Percentiles rank a stretch among this genome's conserved stretches.
Evolutionary conservation across 2,797 vertebrate species (phyloP).

Genomic region (Lacerta bilineata): DNA sequence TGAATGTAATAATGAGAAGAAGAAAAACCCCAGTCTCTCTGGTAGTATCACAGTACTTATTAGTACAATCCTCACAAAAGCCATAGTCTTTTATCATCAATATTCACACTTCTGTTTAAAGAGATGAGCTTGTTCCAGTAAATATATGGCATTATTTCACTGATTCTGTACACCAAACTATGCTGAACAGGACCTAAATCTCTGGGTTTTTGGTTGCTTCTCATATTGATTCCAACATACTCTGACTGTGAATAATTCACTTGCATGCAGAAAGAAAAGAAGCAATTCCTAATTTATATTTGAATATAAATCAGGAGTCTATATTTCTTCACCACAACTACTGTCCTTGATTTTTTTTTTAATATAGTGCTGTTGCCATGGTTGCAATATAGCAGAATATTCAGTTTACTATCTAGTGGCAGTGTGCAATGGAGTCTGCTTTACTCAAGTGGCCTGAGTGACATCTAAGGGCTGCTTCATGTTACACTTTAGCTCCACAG

Average conservation of each 20-base stretch:
- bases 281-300: constrained; percentile 1
- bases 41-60: not conserved
- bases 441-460: constrained; percentile 31
- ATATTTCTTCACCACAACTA: constrained; percentile 11
- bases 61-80: not conserved
- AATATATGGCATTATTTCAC: not conserved
- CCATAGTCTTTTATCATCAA: not conserved
- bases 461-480: not conserved
- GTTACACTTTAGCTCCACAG: not conserved
- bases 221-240: not conserved
- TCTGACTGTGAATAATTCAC: not conserved
- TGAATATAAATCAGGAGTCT: constrained; percentile 6
- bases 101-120: not conserved
- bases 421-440: not conserved
- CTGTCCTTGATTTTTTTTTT: constrained; percentile 39
- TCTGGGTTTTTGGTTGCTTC: not conserved
- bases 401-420: not conserved
- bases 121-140: not conserved
- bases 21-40: not conserved
- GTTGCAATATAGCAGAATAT: constrained; percentile 12
- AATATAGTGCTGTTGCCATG: not conserved
- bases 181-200: not conserved
- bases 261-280: not conserved
- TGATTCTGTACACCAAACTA: not conserved
- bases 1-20: not conserved